Percentiles rank a stretch among this genome's conserved stretches.
Conservation (phyloP, 2,888 invertebrate genomes). For the Corbicula japonica region DNA sequence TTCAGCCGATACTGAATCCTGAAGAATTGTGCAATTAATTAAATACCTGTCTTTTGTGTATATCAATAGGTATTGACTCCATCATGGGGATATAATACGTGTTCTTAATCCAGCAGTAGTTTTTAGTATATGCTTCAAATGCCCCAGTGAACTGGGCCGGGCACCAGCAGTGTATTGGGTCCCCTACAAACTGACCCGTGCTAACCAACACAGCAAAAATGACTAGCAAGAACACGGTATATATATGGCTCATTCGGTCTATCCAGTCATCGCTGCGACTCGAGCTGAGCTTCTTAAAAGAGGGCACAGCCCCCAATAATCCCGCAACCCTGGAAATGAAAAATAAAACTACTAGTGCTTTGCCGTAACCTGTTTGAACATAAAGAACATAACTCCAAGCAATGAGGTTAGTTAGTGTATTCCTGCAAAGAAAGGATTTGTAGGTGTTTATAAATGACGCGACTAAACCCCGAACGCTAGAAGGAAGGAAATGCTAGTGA, state of each 20-base stretch:
- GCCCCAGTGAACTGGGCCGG: slow-evolving; percentile 80
- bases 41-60: slow-evolving; percentile 73
- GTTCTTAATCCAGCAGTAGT: slow-evolving; percentile 83
- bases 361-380: background rate
- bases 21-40: no score
- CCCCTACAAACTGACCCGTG: slow-evolving; percentile 81
- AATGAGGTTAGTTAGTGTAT: no score
- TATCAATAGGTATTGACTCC: slow-evolving; percentile 79
- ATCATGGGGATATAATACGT: slow-evolving; percentile 83
- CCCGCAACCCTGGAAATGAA: slow-evolving; percentile 64
- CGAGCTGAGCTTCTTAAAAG: slow-evolving; percentile 79
- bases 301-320: slow-evolving; percentile 77
- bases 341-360: background rate
- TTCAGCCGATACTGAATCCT: no score
- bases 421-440: no score
- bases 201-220: slow-evolving; percentile 82
- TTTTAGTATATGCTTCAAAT: slow-evolving; percentile 81
- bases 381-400: background rate
- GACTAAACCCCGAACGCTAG: no score
- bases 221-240: slow-evolving; percentile 79
- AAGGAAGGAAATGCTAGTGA: no score
- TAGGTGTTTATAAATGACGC: no score
- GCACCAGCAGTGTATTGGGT: slow-evolving; percentile 83
- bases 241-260: slow-evolving; percentile 82
- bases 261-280: slow-evolving; percentile 82